A percentile compares a stretch with the other conserved stretches of the same genome.
phyloP scores from a whole-genome alignment of 2,888 invertebrate genomes.

The Dione juno region DNA sequence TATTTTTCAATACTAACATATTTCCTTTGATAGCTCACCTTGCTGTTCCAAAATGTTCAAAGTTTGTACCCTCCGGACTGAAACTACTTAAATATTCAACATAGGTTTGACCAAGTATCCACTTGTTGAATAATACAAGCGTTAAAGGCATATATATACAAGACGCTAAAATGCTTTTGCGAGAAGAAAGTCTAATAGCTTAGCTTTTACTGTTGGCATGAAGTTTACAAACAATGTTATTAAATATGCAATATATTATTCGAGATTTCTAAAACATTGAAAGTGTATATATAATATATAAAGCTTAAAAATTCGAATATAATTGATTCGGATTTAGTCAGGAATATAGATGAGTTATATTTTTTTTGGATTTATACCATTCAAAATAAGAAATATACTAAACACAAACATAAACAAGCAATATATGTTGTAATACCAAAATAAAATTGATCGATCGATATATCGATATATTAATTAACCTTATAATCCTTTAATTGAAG shows the following conservation, averaged over 20 bases:
- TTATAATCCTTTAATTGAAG: not conserved
- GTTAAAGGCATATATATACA: slow-evolving; percentile 8
- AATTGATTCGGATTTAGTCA: too few species aligned
- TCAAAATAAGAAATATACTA: not conserved
- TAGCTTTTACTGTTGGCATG: not conserved
- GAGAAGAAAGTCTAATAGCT: slow-evolving; percentile 7
- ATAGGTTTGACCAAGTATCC: slow-evolving; percentile 33
- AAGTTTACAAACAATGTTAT: not conserved
- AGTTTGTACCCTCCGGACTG: slow-evolving; percentile 19
- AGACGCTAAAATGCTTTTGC: slow-evolving; percentile 24
- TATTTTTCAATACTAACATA: not conserved
- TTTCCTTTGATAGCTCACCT: not conserved
- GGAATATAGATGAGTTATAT: too few species aligned
- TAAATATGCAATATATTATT: not conserved
- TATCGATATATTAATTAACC: not conserved
- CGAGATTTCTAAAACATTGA: too few species aligned
- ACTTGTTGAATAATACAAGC: slow-evolving; percentile 35
- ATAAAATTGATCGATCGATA: slow-evolving; percentile 10
- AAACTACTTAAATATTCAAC: slow-evolving; percentile 41
- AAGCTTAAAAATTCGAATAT: too few species aligned
- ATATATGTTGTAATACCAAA: not conserved
- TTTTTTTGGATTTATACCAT: too few species aligned
- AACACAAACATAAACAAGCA: not conserved
- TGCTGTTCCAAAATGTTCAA: slow-evolving; percentile 31
- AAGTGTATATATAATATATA: too few species aligned